Conservation (phyloP, 53 echinoderm and acorn worm genomes). For the Echinometra lucunter region DNA sequence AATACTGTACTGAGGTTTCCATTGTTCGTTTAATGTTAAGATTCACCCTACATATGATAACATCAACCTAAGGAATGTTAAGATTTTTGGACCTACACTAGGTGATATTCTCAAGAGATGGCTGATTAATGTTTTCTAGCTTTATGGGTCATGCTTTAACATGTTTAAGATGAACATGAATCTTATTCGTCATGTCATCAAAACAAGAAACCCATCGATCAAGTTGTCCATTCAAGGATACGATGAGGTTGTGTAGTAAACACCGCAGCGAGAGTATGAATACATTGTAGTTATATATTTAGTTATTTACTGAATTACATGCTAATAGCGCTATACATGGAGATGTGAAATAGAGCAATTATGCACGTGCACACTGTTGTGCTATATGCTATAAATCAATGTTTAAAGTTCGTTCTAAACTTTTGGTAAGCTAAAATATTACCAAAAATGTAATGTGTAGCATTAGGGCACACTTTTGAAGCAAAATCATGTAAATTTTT, state of each 20-base stretch:
- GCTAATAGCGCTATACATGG: background rate
- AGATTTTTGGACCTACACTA: background rate
- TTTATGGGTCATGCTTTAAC: background rate
- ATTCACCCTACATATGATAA: too few relatives aligned
- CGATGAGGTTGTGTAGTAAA: background rate
- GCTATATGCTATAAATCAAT: background rate
- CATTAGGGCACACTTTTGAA: background rate
- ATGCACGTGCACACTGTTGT: too few relatives aligned
- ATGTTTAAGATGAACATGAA: background rate
- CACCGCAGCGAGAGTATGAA: background rate
- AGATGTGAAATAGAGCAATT: background rate
- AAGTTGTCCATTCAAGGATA: background rate
- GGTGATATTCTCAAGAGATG: background rate
- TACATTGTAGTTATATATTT: background rate
- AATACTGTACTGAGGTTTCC: too few relatives aligned
- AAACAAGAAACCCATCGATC: conserved; percentile 2
- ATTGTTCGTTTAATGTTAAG: too few relatives aligned
- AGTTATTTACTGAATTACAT: too few relatives aligned
- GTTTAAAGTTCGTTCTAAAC: background rate
- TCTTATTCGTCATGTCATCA: background rate
- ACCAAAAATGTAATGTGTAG: background rate
- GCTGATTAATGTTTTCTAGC: background rate
- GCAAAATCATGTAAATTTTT: too few relatives aligned
- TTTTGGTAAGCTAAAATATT: background rate
- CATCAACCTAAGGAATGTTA: too few relatives aligned